Percentiles rank a stretch among this genome's conserved stretches.
Conservation (phyloP, 2,797 vertebrate genomes). For the Gymnoscopelus braueri region DNA sequence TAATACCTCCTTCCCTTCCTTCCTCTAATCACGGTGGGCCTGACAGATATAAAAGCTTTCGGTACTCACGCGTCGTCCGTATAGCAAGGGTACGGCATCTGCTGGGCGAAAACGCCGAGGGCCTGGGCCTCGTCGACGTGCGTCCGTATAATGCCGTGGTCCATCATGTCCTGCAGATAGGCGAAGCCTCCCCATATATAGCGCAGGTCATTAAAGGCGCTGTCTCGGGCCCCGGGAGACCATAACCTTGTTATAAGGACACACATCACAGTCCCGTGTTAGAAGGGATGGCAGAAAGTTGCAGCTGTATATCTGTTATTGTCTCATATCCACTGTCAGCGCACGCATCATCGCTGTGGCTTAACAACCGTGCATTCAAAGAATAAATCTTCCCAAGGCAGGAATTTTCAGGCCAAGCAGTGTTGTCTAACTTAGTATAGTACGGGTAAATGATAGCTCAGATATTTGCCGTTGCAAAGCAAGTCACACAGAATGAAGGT, state of each 20-base stretch:
- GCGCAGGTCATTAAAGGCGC: constrained; percentile 90
- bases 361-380: constrained; percentile 28
- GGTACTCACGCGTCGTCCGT: constrained; percentile 92
- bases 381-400: constrained; percentile 23
- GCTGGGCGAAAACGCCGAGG: constrained; percentile 92
- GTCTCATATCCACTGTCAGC: constrained; percentile 5
- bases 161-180: constrained; percentile 95
- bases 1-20: constrained; percentile 28
- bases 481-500: background rate
- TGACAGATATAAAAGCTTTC: constrained; percentile 32
- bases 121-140: constrained; percentile 84
- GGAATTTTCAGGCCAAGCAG: no score
- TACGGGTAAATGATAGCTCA: no score
- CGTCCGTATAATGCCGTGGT: constrained; percentile 87
- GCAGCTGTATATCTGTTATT: background rate
- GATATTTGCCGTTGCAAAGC: no score
- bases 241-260: constrained; percentile 86
- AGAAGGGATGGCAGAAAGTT: constrained; percentile 9
- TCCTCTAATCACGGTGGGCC: constrained; percentile 37
- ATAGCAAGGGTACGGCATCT: constrained; percentile 97
- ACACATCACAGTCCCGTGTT: constrained; percentile 54
- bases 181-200: constrained; percentile 96
- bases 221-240: constrained; percentile 92
- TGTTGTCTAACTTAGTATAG: no score
- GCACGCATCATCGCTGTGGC: constrained; percentile 22